These are phyloP conservation scores for Nematopogon swammerdamellus DNA, from an alignment of 2,888 invertebrate species.

Conservation along the genomic window DNA sequence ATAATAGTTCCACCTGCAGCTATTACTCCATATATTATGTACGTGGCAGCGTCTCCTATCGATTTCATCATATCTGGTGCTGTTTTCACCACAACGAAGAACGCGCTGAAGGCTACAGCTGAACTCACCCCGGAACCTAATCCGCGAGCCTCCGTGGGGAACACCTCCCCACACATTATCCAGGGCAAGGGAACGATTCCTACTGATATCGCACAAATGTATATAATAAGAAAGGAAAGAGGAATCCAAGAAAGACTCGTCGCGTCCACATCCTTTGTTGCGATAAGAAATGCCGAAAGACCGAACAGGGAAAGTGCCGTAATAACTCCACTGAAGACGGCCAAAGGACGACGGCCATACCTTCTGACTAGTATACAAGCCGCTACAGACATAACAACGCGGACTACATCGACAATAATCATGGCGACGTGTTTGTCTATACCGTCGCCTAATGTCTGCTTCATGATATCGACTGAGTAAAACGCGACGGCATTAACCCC, in stretches of 20 bases:
- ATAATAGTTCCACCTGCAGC: conserved; percentile 56
- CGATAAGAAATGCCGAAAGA: conserved; percentile 45
- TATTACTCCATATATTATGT: conserved; percentile 58
- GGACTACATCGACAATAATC: conserved; percentile 60
- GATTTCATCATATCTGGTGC: conserved; percentile 57
- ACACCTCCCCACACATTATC: conserved; percentile 73
- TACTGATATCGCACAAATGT: conserved; percentile 58
- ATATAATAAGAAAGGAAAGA: conserved; percentile 49
- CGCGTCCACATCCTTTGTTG: conserved; percentile 20
- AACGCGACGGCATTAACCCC: conserved; percentile 71
- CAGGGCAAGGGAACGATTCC: conserved; percentile 68
- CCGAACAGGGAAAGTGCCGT: conserved; percentile 59
- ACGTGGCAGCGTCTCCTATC: conserved; percentile 61
- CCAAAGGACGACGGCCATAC: conserved; percentile 62
- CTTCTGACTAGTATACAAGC: conserved; percentile 61
- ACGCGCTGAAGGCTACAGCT: conserved; percentile 60
- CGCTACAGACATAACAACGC: conserved; percentile 59
- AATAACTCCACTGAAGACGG: conserved; percentile 60
- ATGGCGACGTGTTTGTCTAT: conserved; percentile 66
- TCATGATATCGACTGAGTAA: conserved; percentile 66
- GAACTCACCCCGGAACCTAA: conserved; percentile 65
- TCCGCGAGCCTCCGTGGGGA: conserved; percentile 60
- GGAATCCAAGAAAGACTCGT: conserved; percentile 47
- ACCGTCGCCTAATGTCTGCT: conserved; percentile 51
- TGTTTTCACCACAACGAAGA: conserved; percentile 65